Base-by-base conservation (phyloP, 2,113 vertebrate genomes). In the Leucoraja erinaceus region DNA sequence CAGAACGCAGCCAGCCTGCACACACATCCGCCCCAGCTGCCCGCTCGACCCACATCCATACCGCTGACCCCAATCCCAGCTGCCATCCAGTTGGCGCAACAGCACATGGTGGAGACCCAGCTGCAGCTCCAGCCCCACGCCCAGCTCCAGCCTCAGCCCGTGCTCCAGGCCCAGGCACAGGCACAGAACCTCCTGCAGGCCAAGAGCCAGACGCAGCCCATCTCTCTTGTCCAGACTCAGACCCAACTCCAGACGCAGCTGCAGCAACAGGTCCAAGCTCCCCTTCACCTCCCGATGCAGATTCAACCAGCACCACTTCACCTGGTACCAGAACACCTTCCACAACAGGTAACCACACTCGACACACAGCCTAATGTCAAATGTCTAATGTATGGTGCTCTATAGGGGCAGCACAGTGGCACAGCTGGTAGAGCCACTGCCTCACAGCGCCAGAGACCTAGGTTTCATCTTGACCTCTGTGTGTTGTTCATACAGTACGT, bases 21-120 rank as follows among this genome's bases (percentile, higher is more conserved):
- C 94, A 97, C 97, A 0, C 98, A 96, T 0, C 97, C 96, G 0
- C 97, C 96, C 0, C 98, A 98, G 95, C 95, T 98, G 93, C 98
- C 97, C 0, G 94, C 96, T 22, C 96, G 98, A 56, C 95, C 97
- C 38, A 94, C 96, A 25, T 95, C 77, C 0, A 93, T 96, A 22
- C 95, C 96, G 66, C 93, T 96, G 93, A 94, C 95, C 0, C 88
- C 96, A 16, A 96, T 97, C 0, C 96, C 98, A 0, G 93, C 96
- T 4, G 2, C 97, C 0, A 93, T 98, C 94, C 96, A 98, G 93
- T 96, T 98, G 90, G 79, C 97, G 0, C 97, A 97, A 76, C 95
- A 96, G 94, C 96, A 95, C 94, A 94, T 98, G 25, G 94, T 97
- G 75, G 97, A 98, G 0, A 78, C 95, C 88, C 96, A 96, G 1